Conservation (phyloP, 2,797 vertebrate genomes). For the Karalla daura region DNA sequence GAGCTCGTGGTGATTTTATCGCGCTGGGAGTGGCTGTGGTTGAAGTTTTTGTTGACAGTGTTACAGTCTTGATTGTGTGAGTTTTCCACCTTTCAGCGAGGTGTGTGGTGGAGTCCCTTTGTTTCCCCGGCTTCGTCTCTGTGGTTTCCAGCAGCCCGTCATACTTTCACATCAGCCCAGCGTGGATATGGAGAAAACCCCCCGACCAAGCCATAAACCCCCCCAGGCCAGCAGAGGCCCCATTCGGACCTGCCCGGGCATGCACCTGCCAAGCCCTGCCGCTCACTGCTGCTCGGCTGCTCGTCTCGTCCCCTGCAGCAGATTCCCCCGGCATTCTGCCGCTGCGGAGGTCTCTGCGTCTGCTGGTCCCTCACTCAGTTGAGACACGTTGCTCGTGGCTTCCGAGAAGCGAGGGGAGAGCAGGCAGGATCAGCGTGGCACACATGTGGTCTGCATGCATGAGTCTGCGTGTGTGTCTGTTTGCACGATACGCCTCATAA, state of each 20-base stretch:
- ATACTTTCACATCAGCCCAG: constrained; percentile 72
- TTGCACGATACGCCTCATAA: constrained; percentile 63
- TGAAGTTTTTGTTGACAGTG: constrained; percentile 52
- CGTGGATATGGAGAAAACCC: constrained; percentile 69
- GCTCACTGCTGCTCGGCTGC: constrained; percentile 64
- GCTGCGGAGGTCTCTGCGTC: constrained; percentile 73
- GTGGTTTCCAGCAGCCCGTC: constrained; percentile 75
- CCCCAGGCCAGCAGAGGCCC: constrained; percentile 77
- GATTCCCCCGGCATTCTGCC: constrained; percentile 80
- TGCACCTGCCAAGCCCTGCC: constrained; percentile 80
- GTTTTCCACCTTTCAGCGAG: constrained; percentile 53
- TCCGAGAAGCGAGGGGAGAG: constrained; percentile 72
- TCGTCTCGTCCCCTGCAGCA: constrained; percentile 73
- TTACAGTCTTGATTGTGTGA: constrained; percentile 38
- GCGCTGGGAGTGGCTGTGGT: constrained; percentile 23
- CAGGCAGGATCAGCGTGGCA: constrained; percentile 66
- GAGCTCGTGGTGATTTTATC: background rate
- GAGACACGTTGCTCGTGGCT: constrained; percentile 77
- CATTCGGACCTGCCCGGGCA: constrained; percentile 76
- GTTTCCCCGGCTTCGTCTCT: constrained; percentile 70
- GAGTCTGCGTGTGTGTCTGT: constrained; percentile 63
- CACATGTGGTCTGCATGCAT: constrained; percentile 64
- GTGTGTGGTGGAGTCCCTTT: constrained; percentile 79
- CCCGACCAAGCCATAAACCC: constrained; percentile 63
- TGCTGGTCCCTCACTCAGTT: constrained; percentile 71